Conservation (phyloP, 1,140 invertebrate genomes). For the Zaprionus inermis region DNA sequence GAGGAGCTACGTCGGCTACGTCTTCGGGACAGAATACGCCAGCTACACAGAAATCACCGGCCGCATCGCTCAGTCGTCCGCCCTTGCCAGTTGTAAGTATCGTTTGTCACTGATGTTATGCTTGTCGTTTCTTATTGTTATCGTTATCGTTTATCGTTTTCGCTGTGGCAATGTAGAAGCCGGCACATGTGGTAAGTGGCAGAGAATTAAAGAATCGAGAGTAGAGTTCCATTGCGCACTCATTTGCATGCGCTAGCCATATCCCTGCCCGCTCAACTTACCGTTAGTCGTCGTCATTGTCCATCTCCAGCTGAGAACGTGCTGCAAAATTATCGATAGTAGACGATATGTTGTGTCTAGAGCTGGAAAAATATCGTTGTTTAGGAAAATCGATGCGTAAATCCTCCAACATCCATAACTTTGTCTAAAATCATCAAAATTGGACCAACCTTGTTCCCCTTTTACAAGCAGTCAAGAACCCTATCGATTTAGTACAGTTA, state of each 20-base stretch:
- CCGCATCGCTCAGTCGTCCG: slow-evolving; percentile 84
- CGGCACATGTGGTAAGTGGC: slow-evolving; percentile 81
- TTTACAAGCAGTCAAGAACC: no score
- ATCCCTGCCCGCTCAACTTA: slow-evolving; percentile 25
- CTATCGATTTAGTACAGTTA: no score
- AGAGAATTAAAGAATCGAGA: slow-evolving; percentile 8
- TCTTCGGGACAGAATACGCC: slow-evolving; percentile 71
- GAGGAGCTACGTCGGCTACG: slow-evolving; percentile 20
- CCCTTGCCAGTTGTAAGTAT: slow-evolving; percentile 87
- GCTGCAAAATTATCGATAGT: slow-evolving; percentile 1
- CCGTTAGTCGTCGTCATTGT: slow-evolving; percentile 15
- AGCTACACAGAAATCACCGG: slow-evolving; percentile 80
- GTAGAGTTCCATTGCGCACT: slow-evolving; percentile 48
- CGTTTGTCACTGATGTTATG: background rate
- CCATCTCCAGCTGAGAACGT: background rate
- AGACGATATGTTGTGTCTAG: no score
- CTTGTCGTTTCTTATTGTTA: slow-evolving; percentile 53
- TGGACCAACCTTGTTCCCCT: no score
- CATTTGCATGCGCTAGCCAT: slow-evolving; percentile 68
- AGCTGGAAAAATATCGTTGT: no score
- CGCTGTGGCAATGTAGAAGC: slow-evolving; percentile 66
- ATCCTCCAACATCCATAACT: no score
- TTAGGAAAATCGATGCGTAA: no score
- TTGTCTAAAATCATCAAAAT: no score
- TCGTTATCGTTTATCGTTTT: slow-evolving; percentile 46